Conservation (phyloP, 1,140 invertebrate genomes). For the Pogonomyrmex barbatus region DNA sequence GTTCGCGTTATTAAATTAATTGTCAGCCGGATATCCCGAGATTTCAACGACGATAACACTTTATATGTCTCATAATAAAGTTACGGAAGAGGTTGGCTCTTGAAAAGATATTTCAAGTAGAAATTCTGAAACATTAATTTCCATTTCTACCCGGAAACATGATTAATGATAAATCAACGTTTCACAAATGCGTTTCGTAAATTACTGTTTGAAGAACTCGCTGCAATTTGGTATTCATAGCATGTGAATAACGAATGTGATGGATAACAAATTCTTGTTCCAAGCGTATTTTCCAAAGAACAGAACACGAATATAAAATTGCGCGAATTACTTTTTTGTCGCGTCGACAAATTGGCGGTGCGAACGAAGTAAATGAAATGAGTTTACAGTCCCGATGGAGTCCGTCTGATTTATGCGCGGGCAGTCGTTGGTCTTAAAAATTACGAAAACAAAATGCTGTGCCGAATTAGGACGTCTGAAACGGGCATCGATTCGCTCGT, state of each 20-base stretch:
- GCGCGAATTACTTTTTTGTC: conserved; percentile 8
- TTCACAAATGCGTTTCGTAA: neutral
- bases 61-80: neutral
- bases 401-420: conserved; percentile 30
- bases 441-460: conserved; percentile 32
- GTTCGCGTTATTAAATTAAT: conserved; percentile 9
- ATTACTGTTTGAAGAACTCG: neutral
- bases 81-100: neutral
- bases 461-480: conserved; percentile 28
- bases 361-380: neutral
- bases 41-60: neutral
- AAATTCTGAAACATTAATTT: conserved; percentile 12
- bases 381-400: conserved; percentile 18
- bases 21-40: neutral
- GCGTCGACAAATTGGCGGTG: neutral
- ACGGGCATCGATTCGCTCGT: conserved; percentile 17
- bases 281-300: conserved; percentile 1
- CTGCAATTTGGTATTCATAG: neutral
- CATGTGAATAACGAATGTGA: neutral
- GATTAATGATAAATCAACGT: conserved; percentile 22
- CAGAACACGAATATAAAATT: neutral
- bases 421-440: conserved; percentile 23
- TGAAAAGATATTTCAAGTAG: neutral
- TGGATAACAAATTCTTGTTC: neutral
- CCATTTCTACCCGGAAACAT: neutral